Conservation (phyloP, 2,113 vertebrate genomes). For the Hippocampus comes region DNA sequence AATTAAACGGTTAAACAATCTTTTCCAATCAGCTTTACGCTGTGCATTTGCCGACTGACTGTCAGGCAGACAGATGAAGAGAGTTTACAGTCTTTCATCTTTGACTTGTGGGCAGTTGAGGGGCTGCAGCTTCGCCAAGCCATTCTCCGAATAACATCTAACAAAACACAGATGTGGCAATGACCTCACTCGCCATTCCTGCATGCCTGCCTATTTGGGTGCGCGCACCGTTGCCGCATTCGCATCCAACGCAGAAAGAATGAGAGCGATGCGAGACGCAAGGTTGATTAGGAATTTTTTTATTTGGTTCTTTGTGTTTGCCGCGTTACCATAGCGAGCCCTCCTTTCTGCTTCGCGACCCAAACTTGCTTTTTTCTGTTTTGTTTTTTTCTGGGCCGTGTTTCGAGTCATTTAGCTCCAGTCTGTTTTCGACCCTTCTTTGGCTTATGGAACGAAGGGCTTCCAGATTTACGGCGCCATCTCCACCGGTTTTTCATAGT, state of each 20-base stretch:
- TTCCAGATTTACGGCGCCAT: conserved; percentile 56
- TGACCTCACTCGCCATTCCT: conserved; percentile 30
- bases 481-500: conserved; percentile 49
- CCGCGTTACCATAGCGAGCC: conserved; percentile 31
- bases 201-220: conserved; percentile 4
- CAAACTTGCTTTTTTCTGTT: conserved; percentile 25
- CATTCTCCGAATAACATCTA: neutral
- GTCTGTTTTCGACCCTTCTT: conserved; percentile 28
- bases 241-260: conserved; percentile 24
- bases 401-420: conserved; percentile 45
- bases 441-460: conserved; percentile 38
- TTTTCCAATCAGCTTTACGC: neutral
- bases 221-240: conserved; percentile 4
- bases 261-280: conserved; percentile 31
- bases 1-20: too few relatives aligned
- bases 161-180: neutral
- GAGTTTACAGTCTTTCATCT: neutral
- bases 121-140: neutral
- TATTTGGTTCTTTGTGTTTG: conserved; percentile 34
- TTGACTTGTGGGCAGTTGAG: neutral
- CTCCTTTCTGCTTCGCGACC: conserved; percentile 21
- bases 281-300: conserved; percentile 27
- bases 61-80: neutral
- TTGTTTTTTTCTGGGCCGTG: conserved; percentile 32
- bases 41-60: neutral